Evolutionary conservation across 2,888 invertebrate species (phyloP).

Genomic region (Daptonema setosum): DNA sequence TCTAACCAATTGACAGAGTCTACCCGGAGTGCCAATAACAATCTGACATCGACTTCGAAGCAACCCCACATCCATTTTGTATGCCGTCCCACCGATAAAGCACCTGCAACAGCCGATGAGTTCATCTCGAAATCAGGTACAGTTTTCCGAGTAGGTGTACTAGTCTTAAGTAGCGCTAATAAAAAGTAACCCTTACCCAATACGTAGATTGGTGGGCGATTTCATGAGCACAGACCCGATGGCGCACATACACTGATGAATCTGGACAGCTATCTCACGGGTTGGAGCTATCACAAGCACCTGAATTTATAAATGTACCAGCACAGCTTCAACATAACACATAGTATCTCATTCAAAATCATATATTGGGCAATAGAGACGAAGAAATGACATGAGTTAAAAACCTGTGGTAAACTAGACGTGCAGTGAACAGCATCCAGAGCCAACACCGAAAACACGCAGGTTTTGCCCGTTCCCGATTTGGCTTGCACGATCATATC

Average conservation of each 20-base stretch:
- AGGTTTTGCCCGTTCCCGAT: conserved; percentile 91
- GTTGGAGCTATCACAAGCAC: conserved; percentile 70
- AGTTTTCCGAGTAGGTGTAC: too few species aligned
- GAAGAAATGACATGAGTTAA: too few species aligned
- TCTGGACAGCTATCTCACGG: conserved; percentile 81
- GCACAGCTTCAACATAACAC: not conserved
- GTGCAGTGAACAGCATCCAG: conserved; percentile 46
- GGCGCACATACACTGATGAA: conserved; percentile 49
- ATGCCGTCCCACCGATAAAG: conserved; percentile 18
- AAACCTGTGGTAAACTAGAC: not conserved
- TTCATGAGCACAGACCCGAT: conserved; percentile 44
- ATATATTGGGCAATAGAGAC: not conserved
- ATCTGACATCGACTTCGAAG: conserved; percentile 41
- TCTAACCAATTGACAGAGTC: conserved; percentile 54
- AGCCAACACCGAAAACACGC: conserved; percentile 64
- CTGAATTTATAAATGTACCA: conserved; percentile 38
- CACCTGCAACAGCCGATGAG: too few species aligned
- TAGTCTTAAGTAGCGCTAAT: too few species aligned
- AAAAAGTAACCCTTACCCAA: too few species aligned
- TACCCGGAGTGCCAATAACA: conserved; percentile 75
- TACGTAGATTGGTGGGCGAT: too few species aligned
- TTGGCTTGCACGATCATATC: conserved; percentile 86
- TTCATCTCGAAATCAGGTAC: too few species aligned
- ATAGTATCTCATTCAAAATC: too few species aligned
- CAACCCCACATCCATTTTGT: conserved; percentile 9